These are phyloP conservation scores for Lamprotornis superbus DNA, from an alignment of 2,113 vertebrate species.

Conservation along the genomic window DNA sequence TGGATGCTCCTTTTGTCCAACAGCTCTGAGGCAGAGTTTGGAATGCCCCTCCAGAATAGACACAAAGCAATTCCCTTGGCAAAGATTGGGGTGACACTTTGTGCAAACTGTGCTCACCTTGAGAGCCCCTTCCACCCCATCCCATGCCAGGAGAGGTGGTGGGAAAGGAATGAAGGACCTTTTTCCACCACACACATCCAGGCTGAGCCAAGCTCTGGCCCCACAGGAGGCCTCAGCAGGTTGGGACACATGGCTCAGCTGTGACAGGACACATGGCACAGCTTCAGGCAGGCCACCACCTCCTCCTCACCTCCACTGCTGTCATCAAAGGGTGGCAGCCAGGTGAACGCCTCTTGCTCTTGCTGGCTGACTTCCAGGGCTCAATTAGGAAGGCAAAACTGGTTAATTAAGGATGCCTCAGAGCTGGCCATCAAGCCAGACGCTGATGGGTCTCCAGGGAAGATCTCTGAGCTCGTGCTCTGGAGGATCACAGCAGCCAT, in stretches of 20 bases:
- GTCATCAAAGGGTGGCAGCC: background rate
- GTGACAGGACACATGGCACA: background rate
- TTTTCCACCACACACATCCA: rapidly evolving
- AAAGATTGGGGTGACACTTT: background rate
- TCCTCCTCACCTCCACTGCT: background rate
- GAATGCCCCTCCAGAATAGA: background rate
- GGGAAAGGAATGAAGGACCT: background rate
- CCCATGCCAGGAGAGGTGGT: background rate
- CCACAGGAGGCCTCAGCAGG: background rate
- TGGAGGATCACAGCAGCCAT: conserved; percentile 25
- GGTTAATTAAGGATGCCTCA: background rate
- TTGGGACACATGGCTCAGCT: background rate
- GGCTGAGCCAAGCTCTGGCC: rapidly evolving
- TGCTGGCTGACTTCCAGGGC: background rate
- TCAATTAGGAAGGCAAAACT: conserved; percentile 30
- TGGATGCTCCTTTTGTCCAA: background rate
- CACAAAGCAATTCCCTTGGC: background rate
- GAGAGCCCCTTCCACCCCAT: background rate
- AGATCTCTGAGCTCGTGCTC: background rate
- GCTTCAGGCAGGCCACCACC: background rate
- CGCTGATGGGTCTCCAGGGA: background rate
- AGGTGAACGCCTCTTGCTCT: background rate
- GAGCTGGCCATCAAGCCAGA: background rate
- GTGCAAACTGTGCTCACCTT: background rate
- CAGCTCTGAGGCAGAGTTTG: background rate